These are phyloP conservation scores for Brachionichthys hirsutus DNA, from an alignment of 2,113 vertebrate genomes.

Conservation along the genomic window DNA sequence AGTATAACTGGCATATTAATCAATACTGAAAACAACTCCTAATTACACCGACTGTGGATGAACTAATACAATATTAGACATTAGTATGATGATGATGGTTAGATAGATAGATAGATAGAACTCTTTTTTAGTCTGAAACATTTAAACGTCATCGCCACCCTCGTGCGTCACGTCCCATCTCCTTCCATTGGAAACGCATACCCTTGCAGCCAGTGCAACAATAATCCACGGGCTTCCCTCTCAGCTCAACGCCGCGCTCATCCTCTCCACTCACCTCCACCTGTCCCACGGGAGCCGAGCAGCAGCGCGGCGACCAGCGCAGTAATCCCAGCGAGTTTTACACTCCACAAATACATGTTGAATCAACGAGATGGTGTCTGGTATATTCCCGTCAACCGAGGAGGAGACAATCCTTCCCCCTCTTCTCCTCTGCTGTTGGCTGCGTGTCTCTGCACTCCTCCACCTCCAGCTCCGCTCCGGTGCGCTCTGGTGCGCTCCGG, in stretches of 20 bases:
- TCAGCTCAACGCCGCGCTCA: slow-evolving; percentile 1
- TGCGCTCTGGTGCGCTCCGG: slow-evolving; percentile 7
- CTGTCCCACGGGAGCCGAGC: slow-evolving; percentile 58
- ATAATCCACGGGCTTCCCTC: no score
- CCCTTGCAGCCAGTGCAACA: no score
- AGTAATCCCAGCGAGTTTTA: slow-evolving; percentile 40
- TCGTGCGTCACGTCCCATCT: no score
- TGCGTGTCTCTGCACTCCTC: slow-evolving; percentile 20
- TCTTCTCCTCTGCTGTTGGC: slow-evolving; percentile 15
- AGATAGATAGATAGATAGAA: no score
- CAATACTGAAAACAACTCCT: no score
- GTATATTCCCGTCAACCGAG: slow-evolving; percentile 27
- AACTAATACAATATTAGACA: no score
- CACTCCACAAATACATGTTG: slow-evolving; percentile 54
- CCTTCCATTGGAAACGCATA: no score
- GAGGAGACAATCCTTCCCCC: slow-evolving; percentile 27
- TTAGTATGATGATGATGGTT: no score
- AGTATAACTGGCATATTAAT: no score
- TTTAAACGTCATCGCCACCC: no score
- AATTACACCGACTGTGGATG: no score
- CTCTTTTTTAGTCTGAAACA: no score
- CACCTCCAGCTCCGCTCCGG: slow-evolving; percentile 56
- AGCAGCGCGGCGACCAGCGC: slow-evolving; percentile 46
- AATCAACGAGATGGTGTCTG: slow-evolving; percentile 24
- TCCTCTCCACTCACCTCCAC: slow-evolving; percentile 54